Evolutionary conservation across 2,797 vertebrate species (phyloP), one percentile per base, ranked within the genome.

Genomic region (Cossypha heuglini): DNA sequence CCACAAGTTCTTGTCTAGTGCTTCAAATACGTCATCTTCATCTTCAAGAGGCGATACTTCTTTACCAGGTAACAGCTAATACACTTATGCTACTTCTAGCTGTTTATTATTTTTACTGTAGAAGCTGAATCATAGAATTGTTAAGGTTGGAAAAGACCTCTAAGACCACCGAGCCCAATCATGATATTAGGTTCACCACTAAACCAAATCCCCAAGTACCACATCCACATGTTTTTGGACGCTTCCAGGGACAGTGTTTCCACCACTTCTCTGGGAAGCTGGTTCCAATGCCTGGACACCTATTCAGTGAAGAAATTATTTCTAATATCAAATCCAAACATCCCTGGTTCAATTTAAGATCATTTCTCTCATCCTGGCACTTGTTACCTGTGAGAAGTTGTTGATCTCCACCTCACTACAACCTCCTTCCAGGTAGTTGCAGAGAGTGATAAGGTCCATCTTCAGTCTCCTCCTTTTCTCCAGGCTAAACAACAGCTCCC

Each of bases 101-200:
- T 67, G 4, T 48, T 66, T 67, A 52, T 72, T 58, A 51, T 49
- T 95, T 91, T 88, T 79, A 84, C 31, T 40, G 42, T 45, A 90
- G 35, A 69, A 89, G 22, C 12, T 54, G 21, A 77, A 35, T 33
- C 20, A 45, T 19, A 40, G 21, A 89, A 38, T 35, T 24, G 2
- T 10, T 51, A 40, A 46, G 29, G 20, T 31, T 77, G 21, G 45
- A 58, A 77, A 63, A 58, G 38, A 45, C 10, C 8, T 45, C 20
- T 51, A 40, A 40, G 43, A 40, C 8, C 10, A 11, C 15, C 6
- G n/a, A 63, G 40, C 45, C 29, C 20, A 63, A 16, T 22, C 29
- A 45, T 2, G 12, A 64, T 45, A 51, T 14, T 12, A 20, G 16
- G 22, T 63, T 89, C n/a, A 57, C 10, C 28, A 31, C 24, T 33